Evolutionary conservation across 1,140 invertebrate species (phyloP).

Genomic region (Heterodera carotae): DNA sequence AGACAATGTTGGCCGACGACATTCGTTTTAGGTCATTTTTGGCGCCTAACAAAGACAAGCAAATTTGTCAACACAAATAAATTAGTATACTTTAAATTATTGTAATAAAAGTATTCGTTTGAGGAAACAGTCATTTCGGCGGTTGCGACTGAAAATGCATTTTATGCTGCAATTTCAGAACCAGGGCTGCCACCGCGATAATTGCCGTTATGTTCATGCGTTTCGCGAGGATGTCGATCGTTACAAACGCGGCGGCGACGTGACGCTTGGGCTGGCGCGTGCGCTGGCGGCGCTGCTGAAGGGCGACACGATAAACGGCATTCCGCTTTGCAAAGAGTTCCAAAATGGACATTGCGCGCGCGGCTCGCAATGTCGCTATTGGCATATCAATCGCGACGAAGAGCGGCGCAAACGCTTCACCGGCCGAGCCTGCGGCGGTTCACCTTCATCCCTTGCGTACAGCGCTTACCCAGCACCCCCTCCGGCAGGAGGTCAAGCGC

Average conservation of each 20-base stretch:
- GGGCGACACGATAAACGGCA: slow-evolving; percentile 59
- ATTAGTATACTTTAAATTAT: too few relatives aligned
- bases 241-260: slow-evolving; percentile 57
- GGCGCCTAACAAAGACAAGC: too few relatives aligned
- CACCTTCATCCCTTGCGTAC: slow-evolving; percentile 16
- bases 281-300: slow-evolving; percentile 57
- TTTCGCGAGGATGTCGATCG: slow-evolving; percentile 57
- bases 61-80: too few relatives aligned
- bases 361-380: slow-evolving; percentile 35
- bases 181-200: slow-evolving; percentile 60
- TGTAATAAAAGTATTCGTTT: too few relatives aligned
- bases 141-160: not conserved
- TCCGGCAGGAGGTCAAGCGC: slow-evolving; percentile 2
- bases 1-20: too few relatives aligned
- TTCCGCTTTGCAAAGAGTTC: slow-evolving; percentile 59
- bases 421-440: slow-evolving; percentile 20
- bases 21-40: too few relatives aligned
- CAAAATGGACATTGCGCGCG: slow-evolving; percentile 35
- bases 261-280: slow-evolving; percentile 54
- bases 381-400: slow-evolving; percentile 40
- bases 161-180: slow-evolving; percentile 52
- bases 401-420: slow-evolving; percentile 35
- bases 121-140: slow-evolving; percentile 3
- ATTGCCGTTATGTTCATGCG: slow-evolving; percentile 62
- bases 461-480: slow-evolving; percentile 7